Percentiles rank a stretch among this genome's conserved stretches.
Conservation (phyloP, 30 jellyfish, hydroid and myxozoan genomes). For the Hydractinia echinata region DNA sequence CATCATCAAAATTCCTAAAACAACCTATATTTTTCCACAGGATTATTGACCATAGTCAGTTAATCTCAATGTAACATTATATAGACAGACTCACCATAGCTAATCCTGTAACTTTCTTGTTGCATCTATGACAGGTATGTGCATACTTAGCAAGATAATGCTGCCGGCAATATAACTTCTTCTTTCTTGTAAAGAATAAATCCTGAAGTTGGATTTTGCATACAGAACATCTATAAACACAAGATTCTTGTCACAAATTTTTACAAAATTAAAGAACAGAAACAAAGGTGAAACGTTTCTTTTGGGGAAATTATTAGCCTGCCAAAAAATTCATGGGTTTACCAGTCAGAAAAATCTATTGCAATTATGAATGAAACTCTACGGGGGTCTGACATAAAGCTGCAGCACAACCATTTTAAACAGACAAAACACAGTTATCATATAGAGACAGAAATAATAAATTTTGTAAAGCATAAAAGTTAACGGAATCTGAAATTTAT, state of each 20-base stretch:
- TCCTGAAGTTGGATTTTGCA: slow-evolving; percentile 36
- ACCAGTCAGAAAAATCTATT: too few species aligned
- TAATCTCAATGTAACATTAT: background rate
- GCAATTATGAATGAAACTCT: too few species aligned
- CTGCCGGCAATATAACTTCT: slow-evolving; percentile 44
- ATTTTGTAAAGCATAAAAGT: too few species aligned
- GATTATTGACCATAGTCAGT: background rate
- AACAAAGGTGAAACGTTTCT: too few species aligned
- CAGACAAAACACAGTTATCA: too few species aligned
- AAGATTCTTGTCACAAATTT: background rate
- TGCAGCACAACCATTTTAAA: too few species aligned
- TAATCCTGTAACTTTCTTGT: slow-evolving; percentile 54
- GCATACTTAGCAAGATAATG: slow-evolving; percentile 41
- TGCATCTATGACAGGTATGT: slow-evolving; percentile 52
- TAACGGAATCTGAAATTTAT: too few species aligned
- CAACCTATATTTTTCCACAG: background rate
- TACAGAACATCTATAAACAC: slow-evolving; percentile 53
- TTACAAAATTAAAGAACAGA: background rate
- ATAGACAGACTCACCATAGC: slow-evolving; percentile 48
- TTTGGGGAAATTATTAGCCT: too few species aligned
- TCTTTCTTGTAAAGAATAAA: slow-evolving; percentile 34
- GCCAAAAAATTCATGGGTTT: too few species aligned
- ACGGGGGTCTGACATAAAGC: too few species aligned
- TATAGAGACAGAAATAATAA: too few species aligned
- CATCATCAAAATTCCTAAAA: too few species aligned